Base-by-base conservation (phyloP, 2,888 invertebrate genomes). In the Synergus gifuensis region DNA sequence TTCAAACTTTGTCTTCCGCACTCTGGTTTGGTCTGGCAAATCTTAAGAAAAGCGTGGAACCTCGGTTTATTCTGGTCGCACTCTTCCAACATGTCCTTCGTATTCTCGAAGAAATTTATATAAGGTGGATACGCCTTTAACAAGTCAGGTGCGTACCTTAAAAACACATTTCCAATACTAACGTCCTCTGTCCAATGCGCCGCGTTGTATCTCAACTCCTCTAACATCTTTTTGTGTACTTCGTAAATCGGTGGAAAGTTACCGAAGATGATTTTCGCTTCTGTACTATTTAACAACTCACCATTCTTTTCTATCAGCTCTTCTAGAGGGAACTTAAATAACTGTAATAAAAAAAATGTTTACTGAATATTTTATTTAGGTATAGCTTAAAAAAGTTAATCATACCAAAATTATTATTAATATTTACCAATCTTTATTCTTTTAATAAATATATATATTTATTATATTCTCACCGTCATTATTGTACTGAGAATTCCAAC, bases 1-100 rank as follows among this genome's bases (percentile, higher is more conserved):
- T 98, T 97, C 88, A 99, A 94, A 90, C 96, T 97, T 93, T 99
- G 98, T 87, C 99, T 95, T 42, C 98, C 98, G 93, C 99, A 99
- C 92, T 99, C 99, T 9, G 98, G 98, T 92, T 96, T 96, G 60
- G 97, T 96, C 93, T 98, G 97, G 92, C 97, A 96, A 89, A 98
- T 98, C 94, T 98, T 99, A 85, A 99, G 95, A 94, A 99, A 99
- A 90, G 99, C 99, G 94, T 99, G 98, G 94, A 99, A 99, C 92
- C 98, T 95, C 62, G 98, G 98, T 93, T 98, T 98, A 90, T 95
- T 96, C 91, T 95, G 95, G 94, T 98, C 98, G 94, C 98, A 98
- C 90, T 96, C 95, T 88, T 95, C 94, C 90, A 99, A 94, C 94
- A 97, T 97, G 90, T 98, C 98, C 93, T 98, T 98, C 93, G 98